Evolutionary conservation across 2,113 vertebrate genomes (phyloP), one percentile per base, ranked within the genome.

Genomic region (Isurus oxyrinchus): DNA sequence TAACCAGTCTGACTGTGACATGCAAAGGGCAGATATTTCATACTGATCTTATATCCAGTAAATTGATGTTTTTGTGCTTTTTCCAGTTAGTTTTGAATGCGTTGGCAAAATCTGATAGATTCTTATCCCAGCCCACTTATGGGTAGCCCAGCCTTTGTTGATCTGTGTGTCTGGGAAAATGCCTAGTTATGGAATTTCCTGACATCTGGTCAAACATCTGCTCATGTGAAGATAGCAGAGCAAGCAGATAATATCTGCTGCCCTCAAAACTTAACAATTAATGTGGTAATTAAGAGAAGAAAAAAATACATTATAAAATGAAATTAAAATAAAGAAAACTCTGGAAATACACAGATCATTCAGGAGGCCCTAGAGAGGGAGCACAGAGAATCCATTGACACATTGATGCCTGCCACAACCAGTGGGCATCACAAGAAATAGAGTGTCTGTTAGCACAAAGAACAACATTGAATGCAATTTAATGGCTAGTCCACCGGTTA

Each of bases 171-270:
- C 63, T 95, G 94, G 94, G 72, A 72, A 95, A 95, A 53, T 49
- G 63, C 16, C 93, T 95, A 13, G 8, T 69, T 67, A 49, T 53
- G 66, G 94, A 95, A 95, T 95, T 95, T 95, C 94, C 91, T 69
- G 63, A 72, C 94, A 72, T 95, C 94, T 95, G 63, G 40, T 72
- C 21, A 49, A 53, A 95, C 63, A 95, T 95, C 94, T 95, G 94
- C 66, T 49, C 63, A 95, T 4, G 53, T 13, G n/a, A 72, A 67
- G n/a, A 19, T n/a, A 67, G 61, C 16, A 94, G 61, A 27, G 35
- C 61, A 44, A 95, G 27, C 94, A 95, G 23, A 35, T 63, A 61
- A 63, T 95, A 69, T 69, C 63, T 69, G 63, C 94, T 31, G 21
- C 94, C 40, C 49, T 23, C 66, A 53, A 25, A 69, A 49, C 40